Percentiles rank a stretch among this genome's conserved stretches.
Evolutionary conservation across 2,888 invertebrate species (phyloP).

Genomic region (Melieria omissa): DNA sequence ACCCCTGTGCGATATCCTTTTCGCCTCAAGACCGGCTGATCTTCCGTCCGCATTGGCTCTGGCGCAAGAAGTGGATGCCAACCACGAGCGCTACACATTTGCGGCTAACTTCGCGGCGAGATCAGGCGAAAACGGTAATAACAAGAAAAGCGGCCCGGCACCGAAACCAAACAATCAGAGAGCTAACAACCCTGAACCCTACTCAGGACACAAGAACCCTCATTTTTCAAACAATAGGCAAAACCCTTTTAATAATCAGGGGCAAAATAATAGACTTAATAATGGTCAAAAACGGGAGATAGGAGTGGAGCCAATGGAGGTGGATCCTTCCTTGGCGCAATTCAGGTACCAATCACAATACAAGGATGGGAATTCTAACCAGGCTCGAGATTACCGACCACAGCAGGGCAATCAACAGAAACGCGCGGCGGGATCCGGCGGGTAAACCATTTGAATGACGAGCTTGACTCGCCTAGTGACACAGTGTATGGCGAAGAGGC

Average conservation of each 20-base stretch:
- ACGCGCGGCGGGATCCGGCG: neutral
- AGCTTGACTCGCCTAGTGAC: neutral
- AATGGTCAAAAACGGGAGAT: neutral
- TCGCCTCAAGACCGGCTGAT: conserved; percentile 14
- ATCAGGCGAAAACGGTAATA: neutral
- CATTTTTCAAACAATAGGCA: neutral
- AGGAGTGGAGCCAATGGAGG: conserved; percentile 14
- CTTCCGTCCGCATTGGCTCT: conserved; percentile 4
- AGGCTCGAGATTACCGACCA: too few species aligned
- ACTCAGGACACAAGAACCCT: neutral
- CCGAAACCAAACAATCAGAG: neutral
- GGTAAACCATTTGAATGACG: neutral
- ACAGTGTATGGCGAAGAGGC: neutral
- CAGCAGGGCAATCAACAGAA: neutral
- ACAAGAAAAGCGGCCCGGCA: neutral
- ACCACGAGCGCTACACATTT: neutral
- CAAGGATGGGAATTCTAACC: neutral
- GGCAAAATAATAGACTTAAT: neutral
- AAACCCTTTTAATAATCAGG: neutral
- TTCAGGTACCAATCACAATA: conserved; percentile 4
- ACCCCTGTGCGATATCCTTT: conserved; percentile 2
- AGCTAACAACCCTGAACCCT: neutral
- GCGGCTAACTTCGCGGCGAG: neutral
- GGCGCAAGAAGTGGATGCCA: conserved; percentile 13
- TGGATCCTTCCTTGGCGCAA: conserved; percentile 19